These are phyloP conservation scores for Crotalus helleri DNA, from an alignment of 2,113 vertebrate genomes.

Conservation along the genomic window DNA sequence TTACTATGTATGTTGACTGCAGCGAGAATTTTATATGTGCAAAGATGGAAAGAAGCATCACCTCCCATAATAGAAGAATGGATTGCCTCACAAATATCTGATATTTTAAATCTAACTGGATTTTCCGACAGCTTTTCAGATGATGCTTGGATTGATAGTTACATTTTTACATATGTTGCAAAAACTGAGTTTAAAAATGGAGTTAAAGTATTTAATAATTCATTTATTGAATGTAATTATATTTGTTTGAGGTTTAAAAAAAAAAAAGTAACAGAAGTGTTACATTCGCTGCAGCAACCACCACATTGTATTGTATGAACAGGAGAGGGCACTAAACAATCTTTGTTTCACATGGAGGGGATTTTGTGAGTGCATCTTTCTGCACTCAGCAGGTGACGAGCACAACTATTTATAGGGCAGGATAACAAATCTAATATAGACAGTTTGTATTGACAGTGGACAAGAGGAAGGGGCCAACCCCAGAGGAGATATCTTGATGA, in stretches of 20 bases:
- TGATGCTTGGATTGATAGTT: conserved; percentile 1
- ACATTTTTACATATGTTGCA: neutral
- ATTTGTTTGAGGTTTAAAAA: too few relatives aligned
- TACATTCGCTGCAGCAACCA: neutral
- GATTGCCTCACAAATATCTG: neutral
- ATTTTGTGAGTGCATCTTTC: neutral
- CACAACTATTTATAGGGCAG: neutral
- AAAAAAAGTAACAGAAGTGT: conserved; percentile 46
- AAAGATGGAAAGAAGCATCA: neutral
- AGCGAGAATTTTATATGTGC: neutral
- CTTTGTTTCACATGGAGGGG: neutral
- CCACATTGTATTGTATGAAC: neutral
- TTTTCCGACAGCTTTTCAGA: conserved; percentile 15
- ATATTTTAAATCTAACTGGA: conserved; percentile 1
- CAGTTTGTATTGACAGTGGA: neutral
- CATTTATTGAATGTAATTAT: too few relatives aligned
- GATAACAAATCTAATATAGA: neutral
- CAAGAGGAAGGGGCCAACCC: neutral
- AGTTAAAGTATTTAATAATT: too few relatives aligned
- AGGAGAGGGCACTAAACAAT: neutral
- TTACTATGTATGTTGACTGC: neutral
- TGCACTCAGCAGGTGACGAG: neutral
- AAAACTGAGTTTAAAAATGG: neutral
- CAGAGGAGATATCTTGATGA: neutral
- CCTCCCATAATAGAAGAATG: neutral